Evolutionary conservation across 2,113 vertebrate species (phyloP).

Genomic region (Ovibos moschatus): DNA sequence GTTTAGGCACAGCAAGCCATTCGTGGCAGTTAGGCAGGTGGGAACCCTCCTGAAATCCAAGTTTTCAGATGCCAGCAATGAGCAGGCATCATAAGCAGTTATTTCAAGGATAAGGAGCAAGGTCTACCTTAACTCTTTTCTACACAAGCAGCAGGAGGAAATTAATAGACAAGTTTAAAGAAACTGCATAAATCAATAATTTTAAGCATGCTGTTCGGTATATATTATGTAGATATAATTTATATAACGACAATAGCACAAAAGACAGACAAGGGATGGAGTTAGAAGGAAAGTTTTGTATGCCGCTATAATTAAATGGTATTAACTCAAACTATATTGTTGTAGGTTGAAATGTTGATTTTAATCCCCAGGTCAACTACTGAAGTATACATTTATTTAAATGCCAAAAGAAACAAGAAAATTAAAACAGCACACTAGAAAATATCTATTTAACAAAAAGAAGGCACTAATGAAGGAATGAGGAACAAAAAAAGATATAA

Average conservation of each 20-base stretch:
- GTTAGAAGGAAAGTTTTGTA: not conserved
- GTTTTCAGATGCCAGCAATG: not conserved
- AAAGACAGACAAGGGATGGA: not conserved
- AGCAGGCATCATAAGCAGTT: not conserved
- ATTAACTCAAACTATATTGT: not conserved
- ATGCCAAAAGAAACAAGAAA: not conserved
- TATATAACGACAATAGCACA: not conserved
- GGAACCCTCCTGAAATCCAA: not conserved
- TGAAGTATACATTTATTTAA: not conserved
- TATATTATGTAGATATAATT: not conserved
- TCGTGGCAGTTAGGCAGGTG: not conserved
- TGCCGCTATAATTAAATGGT: not conserved
- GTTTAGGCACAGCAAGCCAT: not conserved
- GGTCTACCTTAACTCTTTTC: not conserved
- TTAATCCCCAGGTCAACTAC: not conserved
- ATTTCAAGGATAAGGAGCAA: not conserved
- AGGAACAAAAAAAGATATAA: not conserved
- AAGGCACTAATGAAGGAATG: not conserved
- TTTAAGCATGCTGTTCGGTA: not conserved
- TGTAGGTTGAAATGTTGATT: not conserved
- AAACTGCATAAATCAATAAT: not conserved
- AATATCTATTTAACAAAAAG: not conserved
- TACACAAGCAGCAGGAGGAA: not conserved
- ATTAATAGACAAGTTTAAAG: not conserved
- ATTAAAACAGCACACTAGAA: constrained; percentile 2